A percentile compares a stretch with the other conserved stretches of the same genome.
These are phyloP conservation scores for Euura saliciscinereae DNA, from an alignment of 1,140 invertebrate genomes.

Conservation along the genomic window DNA sequence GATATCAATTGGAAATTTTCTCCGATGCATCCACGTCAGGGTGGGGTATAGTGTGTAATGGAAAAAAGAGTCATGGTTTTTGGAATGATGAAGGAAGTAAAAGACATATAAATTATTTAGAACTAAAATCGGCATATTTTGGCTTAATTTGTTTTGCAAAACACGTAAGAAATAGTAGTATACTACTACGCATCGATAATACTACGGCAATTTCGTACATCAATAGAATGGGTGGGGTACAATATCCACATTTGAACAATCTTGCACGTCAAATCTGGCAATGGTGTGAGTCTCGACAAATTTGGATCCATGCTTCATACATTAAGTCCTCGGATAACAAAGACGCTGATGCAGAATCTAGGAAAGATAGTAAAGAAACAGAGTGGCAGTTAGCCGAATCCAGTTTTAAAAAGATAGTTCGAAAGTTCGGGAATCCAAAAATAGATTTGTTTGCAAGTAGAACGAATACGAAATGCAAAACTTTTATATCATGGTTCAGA, in stretches of 20 bases:
- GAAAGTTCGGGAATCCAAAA: slow-evolving; percentile 24
- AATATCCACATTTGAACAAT: slow-evolving; percentile 14
- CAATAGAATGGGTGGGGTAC: no score
- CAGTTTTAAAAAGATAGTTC: slow-evolving; percentile 22
- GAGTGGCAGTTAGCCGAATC: slow-evolving; percentile 19
- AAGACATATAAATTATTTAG: no score
- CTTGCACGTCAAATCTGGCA: slow-evolving; percentile 26
- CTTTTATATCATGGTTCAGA: slow-evolving; percentile 21
- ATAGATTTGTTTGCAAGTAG: slow-evolving; percentile 38
- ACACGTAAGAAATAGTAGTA: no score
- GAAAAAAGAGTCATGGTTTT: no score
- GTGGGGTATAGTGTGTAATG: no score
- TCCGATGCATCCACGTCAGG: no score
- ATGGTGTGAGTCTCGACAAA: slow-evolving; percentile 29
- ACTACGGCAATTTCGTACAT: no score
- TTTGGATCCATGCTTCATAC: slow-evolving; percentile 31
- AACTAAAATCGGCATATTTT: no score
- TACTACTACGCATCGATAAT: no score
- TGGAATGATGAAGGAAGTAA: no score
- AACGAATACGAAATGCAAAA: slow-evolving; percentile 35
- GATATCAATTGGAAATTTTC: no score
- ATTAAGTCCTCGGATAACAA: slow-evolving; percentile 28
- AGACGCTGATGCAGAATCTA: slow-evolving; percentile 30
- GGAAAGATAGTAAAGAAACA: slow-evolving; percentile 13
- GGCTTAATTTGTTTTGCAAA: no score